phyloP scores from a whole-genome alignment of 2,113 vertebrate genomes.

The Proterorhinus semilunaris region DNA sequence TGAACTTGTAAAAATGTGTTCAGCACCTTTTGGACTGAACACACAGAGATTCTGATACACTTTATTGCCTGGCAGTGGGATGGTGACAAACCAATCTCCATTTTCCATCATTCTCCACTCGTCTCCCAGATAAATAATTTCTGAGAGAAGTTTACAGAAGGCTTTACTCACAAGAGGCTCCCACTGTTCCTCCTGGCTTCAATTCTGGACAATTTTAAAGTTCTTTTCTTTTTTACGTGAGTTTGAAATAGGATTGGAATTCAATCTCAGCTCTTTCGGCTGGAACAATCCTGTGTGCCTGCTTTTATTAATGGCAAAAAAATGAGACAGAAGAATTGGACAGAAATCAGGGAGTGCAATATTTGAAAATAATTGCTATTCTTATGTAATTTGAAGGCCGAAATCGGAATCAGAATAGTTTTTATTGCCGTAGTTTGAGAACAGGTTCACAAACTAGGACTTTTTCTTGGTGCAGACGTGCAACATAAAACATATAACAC shows the following conservation, averaged over 20 bases:
- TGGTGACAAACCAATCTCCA: conserved; percentile 32
- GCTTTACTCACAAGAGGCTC: conserved; percentile 25
- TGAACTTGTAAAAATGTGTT: conserved; percentile 26
- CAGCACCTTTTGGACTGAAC: conserved; percentile 37
- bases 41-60: conserved; percentile 21
- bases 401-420: too few species aligned
- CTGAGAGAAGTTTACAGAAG: conserved; percentile 28
- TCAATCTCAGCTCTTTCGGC: not conserved
- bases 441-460: too few species aligned
- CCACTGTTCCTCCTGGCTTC: conserved; percentile 7
- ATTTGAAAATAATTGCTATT: too few species aligned
- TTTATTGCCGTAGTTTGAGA: too few species aligned
- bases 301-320: not conserved
- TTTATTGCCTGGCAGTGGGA: conserved; percentile 34
- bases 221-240: conserved; percentile 17
- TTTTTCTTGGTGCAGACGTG: too few species aligned
- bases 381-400: too few species aligned
- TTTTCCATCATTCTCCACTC: conserved; percentile 24
- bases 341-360: too few species aligned
- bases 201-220: conserved; percentile 20
- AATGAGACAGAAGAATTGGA: too few species aligned
- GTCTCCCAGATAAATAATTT: conserved; percentile 15
- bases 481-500: too few species aligned
- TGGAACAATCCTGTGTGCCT: not conserved
- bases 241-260: conserved; percentile 10